These are phyloP conservation scores for Cartodere bifasciata DNA, from an alignment of 2,888 invertebrate species.

Conservation along the genomic window DNA sequence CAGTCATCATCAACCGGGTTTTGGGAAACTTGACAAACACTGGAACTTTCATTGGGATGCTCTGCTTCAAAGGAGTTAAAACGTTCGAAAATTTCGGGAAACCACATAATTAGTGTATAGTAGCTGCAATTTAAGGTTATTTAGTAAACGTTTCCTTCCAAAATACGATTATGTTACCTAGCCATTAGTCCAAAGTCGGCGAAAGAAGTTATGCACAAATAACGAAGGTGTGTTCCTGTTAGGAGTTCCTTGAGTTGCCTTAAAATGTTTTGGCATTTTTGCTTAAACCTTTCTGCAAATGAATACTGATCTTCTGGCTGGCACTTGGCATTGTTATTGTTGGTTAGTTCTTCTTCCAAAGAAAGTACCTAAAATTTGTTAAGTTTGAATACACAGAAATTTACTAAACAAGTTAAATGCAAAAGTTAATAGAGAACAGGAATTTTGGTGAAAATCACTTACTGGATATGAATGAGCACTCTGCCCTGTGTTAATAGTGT, in stretches of 20 bases:
- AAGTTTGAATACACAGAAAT: constrained; percentile 6
- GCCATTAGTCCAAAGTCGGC: constrained; percentile 51
- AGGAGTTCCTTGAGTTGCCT: too few species aligned
- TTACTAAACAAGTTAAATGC: constrained; percentile 1
- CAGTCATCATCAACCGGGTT: constrained; percentile 22
- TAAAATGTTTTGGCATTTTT: too few species aligned
- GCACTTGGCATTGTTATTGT: constrained; percentile 13
- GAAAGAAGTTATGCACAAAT: constrained; percentile 42
- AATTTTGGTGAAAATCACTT: too few species aligned
- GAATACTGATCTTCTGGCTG: constrained; percentile 2
- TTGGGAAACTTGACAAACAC: constrained; percentile 43
- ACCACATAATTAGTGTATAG: constrained; percentile 55
- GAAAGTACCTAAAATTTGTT: constrained; percentile 19
- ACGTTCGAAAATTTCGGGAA: constrained; percentile 54
- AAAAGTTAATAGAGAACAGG: too few species aligned
- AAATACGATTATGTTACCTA: constrained; percentile 33
- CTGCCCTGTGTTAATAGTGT: constrained; percentile 40
- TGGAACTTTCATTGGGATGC: constrained; percentile 36
- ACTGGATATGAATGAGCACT: constrained; percentile 38
- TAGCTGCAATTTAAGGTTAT: constrained; percentile 33
- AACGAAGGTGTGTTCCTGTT: too few species aligned
- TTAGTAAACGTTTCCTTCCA: background rate
- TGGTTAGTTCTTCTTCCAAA: constrained; percentile 22
- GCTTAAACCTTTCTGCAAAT: too few species aligned
- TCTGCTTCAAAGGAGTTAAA: constrained; percentile 41